Evolutionary conservation across 2,797 vertebrate genomes (phyloP).

Genomic region (Saxicola maurus): DNA sequence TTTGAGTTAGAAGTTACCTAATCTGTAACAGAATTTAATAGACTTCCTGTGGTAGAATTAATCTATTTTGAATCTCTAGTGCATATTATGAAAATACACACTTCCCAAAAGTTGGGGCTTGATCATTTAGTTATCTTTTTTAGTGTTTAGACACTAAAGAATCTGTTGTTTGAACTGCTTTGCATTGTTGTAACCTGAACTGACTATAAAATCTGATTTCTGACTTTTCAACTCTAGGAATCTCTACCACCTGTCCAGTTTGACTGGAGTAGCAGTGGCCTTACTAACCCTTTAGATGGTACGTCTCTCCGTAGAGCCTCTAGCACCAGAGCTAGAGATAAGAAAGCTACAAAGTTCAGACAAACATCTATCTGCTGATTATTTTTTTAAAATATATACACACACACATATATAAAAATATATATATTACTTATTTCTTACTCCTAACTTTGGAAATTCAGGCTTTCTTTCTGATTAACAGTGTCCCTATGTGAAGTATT

Average conservation of each 20-base stretch:
- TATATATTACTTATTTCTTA: slow-evolving; percentile 64
- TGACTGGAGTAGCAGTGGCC: slow-evolving; percentile 91
- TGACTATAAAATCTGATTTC: slow-evolving; percentile 76
- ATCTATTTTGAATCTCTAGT: not conserved
- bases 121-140: slow-evolving; percentile 45
- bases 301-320: slow-evolving; percentile 90
- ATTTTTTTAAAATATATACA: slow-evolving; percentile 38
- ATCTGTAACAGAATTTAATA: not conserved
- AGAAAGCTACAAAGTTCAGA: slow-evolving; percentile 83
- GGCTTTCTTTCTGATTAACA: slow-evolving; percentile 78
- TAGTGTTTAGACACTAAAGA: slow-evolving; percentile 54
- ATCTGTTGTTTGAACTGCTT: slow-evolving; percentile 64
- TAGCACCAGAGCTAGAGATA: slow-evolving; percentile 90
- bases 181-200: slow-evolving; percentile 69
- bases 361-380: slow-evolving; percentile 83
- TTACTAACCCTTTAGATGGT: slow-evolving; percentile 95
- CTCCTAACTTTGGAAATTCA: slow-evolving; percentile 79
- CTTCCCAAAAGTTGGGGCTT: slow-evolving; percentile 14
- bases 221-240: slow-evolving; percentile 83
- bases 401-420: not conserved
- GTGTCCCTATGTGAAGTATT: slow-evolving; percentile 49
- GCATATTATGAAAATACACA: not conserved
- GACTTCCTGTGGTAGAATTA: not conserved
- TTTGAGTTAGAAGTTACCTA: not conserved
- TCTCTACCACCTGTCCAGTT: slow-evolving; percentile 83